Base-by-base conservation (phyloP, 2,113 vertebrate genomes). In the Blennius ocellaris region DNA sequence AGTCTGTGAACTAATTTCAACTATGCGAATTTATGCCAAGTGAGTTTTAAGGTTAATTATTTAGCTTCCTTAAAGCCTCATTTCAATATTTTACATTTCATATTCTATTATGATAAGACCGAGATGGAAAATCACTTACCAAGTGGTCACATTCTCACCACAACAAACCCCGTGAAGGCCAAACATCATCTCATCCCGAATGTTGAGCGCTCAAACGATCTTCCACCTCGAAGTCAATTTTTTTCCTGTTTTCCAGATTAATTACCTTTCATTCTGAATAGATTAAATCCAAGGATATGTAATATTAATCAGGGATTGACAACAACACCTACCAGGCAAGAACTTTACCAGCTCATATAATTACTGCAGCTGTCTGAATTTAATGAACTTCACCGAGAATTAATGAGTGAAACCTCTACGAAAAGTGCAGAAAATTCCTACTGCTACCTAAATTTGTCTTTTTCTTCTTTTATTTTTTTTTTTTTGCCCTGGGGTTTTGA, bases 281-380 rank as follows among this genome's bases (percentile, higher is more conserved):
- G 17, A 73, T 55, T 50, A 36, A 68, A 71, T 80, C 36, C 36
- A 30, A 60, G 40, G 59, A 54, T 54, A 62, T 71, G 48, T 54
- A 12, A 71, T 72, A 78, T 83, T 72, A 69, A 78, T 75, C 43
- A 73, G 60, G 50, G 38, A 8, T 62, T 41, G 61, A 62, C 43
- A 67, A 21, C 66, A 71, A 70, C 52, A 70, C 51, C 60, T 38
- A 37, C 15, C 61, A 71, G 69, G 43, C 16, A 38, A 8, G 57
- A 11, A 41, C 66, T 53, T 62, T 38, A 77, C 47, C 9, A n/a
- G 43, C 62, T 21, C 1, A 1, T 43, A 54, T 77, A 80, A 80
- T 86, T 70, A 71, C 56, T 69, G 17, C 69, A 40, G 61, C 57
- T 69, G 73, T 54, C 76, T 71, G 68, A 21, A 38, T 78, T 76